These are phyloP conservation scores for Rhinichthys klamathensis DNA, from an alignment of 2,113 vertebrate genomes.

Conservation along the genomic window DNA sequence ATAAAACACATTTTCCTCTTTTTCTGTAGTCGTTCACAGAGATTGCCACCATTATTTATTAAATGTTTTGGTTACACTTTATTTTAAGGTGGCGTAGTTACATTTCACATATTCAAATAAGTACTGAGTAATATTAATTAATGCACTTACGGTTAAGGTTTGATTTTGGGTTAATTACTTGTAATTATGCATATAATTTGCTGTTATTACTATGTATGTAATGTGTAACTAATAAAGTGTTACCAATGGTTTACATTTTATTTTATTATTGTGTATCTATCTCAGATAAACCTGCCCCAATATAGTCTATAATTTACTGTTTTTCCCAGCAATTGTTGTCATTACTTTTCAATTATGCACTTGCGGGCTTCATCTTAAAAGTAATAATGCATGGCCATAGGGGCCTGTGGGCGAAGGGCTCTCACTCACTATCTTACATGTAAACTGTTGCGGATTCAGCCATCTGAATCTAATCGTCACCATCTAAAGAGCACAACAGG, in stretches of 20 bases:
- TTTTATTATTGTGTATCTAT: not conserved
- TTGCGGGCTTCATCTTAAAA: not conserved
- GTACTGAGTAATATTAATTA: too few species aligned
- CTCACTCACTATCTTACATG: not conserved
- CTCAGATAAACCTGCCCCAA: not conserved
- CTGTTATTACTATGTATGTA: too few species aligned
- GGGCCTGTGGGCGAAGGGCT: not conserved
- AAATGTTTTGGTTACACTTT: not conserved
- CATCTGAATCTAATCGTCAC: constrained; percentile 6
- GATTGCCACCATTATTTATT: not conserved
- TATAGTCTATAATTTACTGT: not conserved
- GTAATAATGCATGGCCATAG: not conserved
- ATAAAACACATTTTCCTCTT: not conserved
- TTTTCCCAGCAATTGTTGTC: not conserved
- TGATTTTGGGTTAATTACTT: too few species aligned
- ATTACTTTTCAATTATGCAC: not conserved
- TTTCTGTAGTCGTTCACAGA: not conserved
- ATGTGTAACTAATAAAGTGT: too few species aligned
- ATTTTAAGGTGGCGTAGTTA: too few species aligned
- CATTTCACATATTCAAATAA: too few species aligned
- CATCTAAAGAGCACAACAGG: constrained; percentile 21
- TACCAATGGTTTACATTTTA: not conserved
- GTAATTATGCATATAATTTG: too few species aligned
- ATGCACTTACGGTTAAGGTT: too few species aligned
- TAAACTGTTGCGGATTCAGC: not conserved